Base-by-base conservation (phyloP, 1,140 invertebrate genomes). In the Ericerus pela region DNA sequence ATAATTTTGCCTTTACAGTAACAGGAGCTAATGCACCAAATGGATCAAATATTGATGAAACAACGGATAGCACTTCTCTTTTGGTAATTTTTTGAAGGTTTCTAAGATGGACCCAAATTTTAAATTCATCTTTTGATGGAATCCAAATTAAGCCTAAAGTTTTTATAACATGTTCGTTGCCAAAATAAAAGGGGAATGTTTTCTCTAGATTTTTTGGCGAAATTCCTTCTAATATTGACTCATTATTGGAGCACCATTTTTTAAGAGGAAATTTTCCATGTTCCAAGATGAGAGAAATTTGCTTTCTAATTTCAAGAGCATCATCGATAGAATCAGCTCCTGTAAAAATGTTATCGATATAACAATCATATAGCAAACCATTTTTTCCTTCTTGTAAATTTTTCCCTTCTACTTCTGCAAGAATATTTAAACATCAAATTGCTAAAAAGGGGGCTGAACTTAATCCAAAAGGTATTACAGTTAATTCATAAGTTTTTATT, bases 11-110 rank as follows among this genome's bases (percentile, higher is more conserved):
- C 1, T 53, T 52, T 1, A 66, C 51, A 10, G 59, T 61, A 27
- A 67, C 54, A 8, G 65, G 63, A 2, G 30, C 56, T 5, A 66
- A 6, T 1, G 66, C 51, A 0, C 63, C 62, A 16, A 68, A 28
- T 14, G 64, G 67, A 54, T 67, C 66, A 33, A 60, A 68, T 12
- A 66, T 53, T 27, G 53, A 54, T 12, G 61, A 54, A 29, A 65
- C 61, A n/a, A 51, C 43, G 1, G 51, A 51, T 12, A 61, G 30
- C 28, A 64, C 41, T 27, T 41, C 16, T 2, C 56, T 11, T 16
- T 62, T 56, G 6, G 57, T 59, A 5, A 20, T 10, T 38, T 8
- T 1, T 24, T 1, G 11, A 3, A 14, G 22, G 12, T 22, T 10
- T 4, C 22, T 16, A 0, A 24, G 22, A 31, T 29, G 5, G 20